These are phyloP conservation scores for Oceanites oceanicus DNA, from an alignment of 2,113 vertebrate species.

Conservation along the genomic window DNA sequence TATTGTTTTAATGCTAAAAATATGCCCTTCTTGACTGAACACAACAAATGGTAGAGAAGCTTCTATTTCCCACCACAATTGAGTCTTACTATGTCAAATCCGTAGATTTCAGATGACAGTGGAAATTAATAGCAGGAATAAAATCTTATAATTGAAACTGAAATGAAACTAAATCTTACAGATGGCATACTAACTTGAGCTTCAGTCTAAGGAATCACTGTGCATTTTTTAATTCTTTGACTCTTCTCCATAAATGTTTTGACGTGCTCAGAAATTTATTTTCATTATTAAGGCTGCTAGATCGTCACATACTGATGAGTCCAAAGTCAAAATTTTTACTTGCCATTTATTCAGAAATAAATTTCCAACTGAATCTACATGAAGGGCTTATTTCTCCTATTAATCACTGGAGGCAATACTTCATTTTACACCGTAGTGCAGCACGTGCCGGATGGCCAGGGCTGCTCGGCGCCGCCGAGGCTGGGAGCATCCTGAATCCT, in stretches of 20 bases:
- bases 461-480: accelerated
- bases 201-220: not conserved
- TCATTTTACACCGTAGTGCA: accelerated
- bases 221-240: not conserved
- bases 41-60: not conserved
- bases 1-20: not conserved
- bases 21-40: not conserved
- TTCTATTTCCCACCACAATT: not conserved
- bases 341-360: not conserved
- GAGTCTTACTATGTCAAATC: constrained; percentile 28
- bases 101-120: constrained; percentile 51
- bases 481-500: not conserved
- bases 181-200: constrained; percentile 15
- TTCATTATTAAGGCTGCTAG: not conserved
- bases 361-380: not conserved
- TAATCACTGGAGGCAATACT: accelerated
- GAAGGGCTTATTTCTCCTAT: not conserved
- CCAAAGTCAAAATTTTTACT: not conserved
- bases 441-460: accelerated
- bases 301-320: not conserved
- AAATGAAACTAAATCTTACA: constrained; percentile 59
- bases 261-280: constrained; percentile 23
- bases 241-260: constrained; percentile 46
- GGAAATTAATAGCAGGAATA: constrained; percentile 70
- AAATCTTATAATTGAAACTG: constrained; percentile 68